Base-by-base conservation (phyloP, 2,797 vertebrate genomes). In the Stomatorhinus walkeri region DNA sequence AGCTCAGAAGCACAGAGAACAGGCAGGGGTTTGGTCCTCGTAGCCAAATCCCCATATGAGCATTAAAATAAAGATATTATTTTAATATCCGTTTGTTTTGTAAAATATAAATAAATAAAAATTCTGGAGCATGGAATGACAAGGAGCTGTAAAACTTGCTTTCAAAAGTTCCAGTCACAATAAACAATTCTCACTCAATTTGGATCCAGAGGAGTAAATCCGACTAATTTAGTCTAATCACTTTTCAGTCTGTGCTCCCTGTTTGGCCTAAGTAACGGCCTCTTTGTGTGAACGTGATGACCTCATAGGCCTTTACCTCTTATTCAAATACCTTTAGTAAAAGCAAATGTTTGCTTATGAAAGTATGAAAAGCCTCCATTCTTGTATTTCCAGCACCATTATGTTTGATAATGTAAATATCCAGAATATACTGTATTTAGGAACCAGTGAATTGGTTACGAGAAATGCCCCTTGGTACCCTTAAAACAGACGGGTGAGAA, bases 371-470 rank as follows among this genome's bases (percentile, higher is more conserved):
- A 46, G 54, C 54, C 36, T 87, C 86, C 14, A 54, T 87, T 87
- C 86, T 61, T 24, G 40, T 46, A 87, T 68, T 68, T 24, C 56
- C 40, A 68, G 61, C 59, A 68, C 3, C 59, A 64, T 56, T 68
- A 46, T 64, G n/a, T 87, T 46, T 87, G 36, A 64, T 64, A 87
- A 87, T 56, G 12, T 56, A 54, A 87, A 61, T 87, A 59, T 87
- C 56, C 19, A 43, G 86, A 68, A 46, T 46, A 48, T 64, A 64
- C 40, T 68, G n/a, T 12, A 43, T 16, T 16, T 68, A 68, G 24
- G 43, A 46, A 46, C 16, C 22, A 16, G 16, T 46, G 36, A 3
- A 79, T 6, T 79, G 36, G 36, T 46, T 81, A 81, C 4, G 10
- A 19, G 9, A 28, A 46, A 87, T 22, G 32, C 24, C 51, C 36